phyloP scores from a whole-genome alignment of 2,888 invertebrate species.

The Scaptomyza tumidula region DNA sequence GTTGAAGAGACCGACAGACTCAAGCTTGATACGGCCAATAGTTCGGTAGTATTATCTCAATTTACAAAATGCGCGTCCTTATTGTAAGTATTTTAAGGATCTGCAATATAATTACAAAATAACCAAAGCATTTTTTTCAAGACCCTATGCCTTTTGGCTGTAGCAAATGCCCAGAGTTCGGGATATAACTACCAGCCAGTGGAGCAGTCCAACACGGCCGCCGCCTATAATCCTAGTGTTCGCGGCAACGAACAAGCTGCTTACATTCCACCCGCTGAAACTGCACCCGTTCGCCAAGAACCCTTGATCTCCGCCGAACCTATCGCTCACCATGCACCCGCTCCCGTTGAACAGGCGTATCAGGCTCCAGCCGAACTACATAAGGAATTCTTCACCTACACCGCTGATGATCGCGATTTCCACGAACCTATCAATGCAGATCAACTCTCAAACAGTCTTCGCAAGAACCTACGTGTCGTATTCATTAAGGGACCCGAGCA shows the following conservation, averaged over 20 bases:
- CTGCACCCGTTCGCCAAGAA: slow-evolving; percentile 20
- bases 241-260: slow-evolving; percentile 35
- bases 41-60: slow-evolving; percentile 50
- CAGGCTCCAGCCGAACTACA: slow-evolving; percentile 64
- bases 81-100: slow-evolving; percentile 58
- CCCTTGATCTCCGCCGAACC: slow-evolving; percentile 10
- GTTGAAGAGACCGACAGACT: slow-evolving; percentile 55
- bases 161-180: slow-evolving; percentile 59
- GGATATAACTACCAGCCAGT: slow-evolving; percentile 77
- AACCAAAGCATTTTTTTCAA: slow-evolving; percentile 1
- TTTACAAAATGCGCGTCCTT: slow-evolving; percentile 69
- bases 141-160: slow-evolving; percentile 67
- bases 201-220: slow-evolving; percentile 45
- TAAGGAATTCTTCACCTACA: slow-evolving; percentile 81
- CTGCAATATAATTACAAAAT: not conserved
- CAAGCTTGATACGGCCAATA: slow-evolving; percentile 41
- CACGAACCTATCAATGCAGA: slow-evolving; percentile 62
- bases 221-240: slow-evolving; percentile 44
- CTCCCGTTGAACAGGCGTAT: slow-evolving; percentile 31
- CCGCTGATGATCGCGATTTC: slow-evolving; percentile 79
- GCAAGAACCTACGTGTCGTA: slow-evolving; percentile 79
- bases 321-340: not conserved
- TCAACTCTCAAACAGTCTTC: slow-evolving; percentile 57
- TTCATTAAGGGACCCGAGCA: slow-evolving; percentile 83
- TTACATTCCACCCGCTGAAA: slow-evolving; percentile 37